Percentiles rank a stretch among this genome's conserved stretches.
phyloP scores from a whole-genome alignment of 2,113 vertebrate species.

The Myiozetetes cayanensis region DNA sequence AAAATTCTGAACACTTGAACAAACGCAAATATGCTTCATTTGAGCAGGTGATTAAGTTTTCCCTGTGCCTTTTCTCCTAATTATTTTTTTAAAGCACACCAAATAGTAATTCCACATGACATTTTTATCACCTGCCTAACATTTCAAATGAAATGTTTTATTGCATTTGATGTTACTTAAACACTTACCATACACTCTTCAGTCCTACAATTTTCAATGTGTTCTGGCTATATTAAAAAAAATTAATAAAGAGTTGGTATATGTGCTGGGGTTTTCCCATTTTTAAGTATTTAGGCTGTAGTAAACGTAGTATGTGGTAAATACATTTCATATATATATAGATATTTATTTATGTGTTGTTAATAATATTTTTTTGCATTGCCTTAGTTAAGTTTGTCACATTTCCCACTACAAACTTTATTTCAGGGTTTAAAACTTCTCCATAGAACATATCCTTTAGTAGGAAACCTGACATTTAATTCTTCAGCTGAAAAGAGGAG shows the following conservation, averaged over 20 bases:
- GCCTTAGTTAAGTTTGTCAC: constrained; percentile 57
- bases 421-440: constrained; percentile 62
- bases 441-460: constrained; percentile 60
- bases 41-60: background rate
- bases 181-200: constrained; percentile 70
- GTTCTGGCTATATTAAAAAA: constrained; percentile 69
- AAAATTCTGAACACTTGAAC: background rate
- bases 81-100: constrained; percentile 19
- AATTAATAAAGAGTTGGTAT: constrained; percentile 64
- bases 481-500: constrained; percentile 3
- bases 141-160: constrained; percentile 74
- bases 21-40: background rate
- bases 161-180: constrained; percentile 74
- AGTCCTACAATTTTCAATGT: constrained; percentile 55
- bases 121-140: constrained; percentile 71
- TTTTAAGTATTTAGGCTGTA: constrained; percentile 74
- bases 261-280: constrained; percentile 37
- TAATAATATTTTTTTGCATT: constrained; percentile 62
- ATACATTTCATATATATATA: constrained; percentile 53
- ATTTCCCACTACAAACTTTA: constrained; percentile 74
- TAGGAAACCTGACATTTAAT: constrained; percentile 63
- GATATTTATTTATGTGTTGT: constrained; percentile 25
- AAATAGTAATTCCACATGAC: constrained; percentile 56
- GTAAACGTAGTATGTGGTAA: constrained; percentile 66
- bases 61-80: constrained; percentile 24